Percentiles rank a stretch among this genome's conserved stretches.
Conservation (phyloP, 2,888 invertebrate genomes). For the Netelia inedita region DNA sequence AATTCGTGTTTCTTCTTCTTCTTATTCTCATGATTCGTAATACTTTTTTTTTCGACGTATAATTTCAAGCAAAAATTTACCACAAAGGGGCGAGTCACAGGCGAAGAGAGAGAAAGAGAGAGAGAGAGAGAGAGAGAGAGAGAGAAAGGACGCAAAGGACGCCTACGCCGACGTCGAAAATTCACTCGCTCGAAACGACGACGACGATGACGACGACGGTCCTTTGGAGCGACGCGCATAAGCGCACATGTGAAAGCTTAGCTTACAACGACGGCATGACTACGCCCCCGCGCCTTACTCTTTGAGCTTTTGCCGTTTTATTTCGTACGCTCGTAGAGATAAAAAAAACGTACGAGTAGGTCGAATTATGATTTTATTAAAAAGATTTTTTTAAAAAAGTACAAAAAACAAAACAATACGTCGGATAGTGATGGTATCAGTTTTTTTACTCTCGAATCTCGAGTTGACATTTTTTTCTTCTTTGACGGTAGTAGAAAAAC, state of each 20-base stretch:
- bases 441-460: background rate
- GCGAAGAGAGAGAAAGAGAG: background rate
- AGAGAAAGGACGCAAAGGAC: background rate
- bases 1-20: too few relatives aligned
- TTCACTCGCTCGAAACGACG: background rate
- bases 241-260: too few relatives aligned
- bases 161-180: conserved; percentile 9
- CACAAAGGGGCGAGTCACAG: too few relatives aligned
- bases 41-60: too few relatives aligned
- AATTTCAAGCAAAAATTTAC: too few relatives aligned
- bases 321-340: background rate
- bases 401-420: background rate
- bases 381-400: background rate
- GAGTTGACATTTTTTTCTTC: too few relatives aligned
- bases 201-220: background rate
- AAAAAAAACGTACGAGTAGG: background rate
- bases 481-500: too few relatives aligned
- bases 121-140: background rate
- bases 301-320: background rate
- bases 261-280: background rate
- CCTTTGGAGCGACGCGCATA: background rate
- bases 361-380: background rate
- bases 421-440: too few relatives aligned
- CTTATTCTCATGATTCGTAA: too few relatives aligned
- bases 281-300: background rate